A percentile compares a stretch with the other conserved stretches of the same genome.
These are phyloP conservation scores for Hirtodrosophila duncani DNA, from an alignment of 2,888 invertebrate species.

Conservation along the genomic window DNA sequence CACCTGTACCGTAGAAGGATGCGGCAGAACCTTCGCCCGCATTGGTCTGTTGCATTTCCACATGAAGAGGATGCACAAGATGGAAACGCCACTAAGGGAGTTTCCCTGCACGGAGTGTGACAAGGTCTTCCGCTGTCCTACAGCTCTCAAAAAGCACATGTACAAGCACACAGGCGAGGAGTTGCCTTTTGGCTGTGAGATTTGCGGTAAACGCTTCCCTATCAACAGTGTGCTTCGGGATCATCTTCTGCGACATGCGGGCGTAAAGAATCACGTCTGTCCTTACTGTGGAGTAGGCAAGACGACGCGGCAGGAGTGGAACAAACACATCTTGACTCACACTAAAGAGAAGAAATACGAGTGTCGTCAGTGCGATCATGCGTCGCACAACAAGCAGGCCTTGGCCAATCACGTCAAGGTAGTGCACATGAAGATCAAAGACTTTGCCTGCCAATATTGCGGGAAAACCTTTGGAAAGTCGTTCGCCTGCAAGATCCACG, in stretches of 20 bases:
- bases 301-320: constrained; percentile 75
- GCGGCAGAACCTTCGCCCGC: constrained; percentile 64
- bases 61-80: constrained; percentile 64
- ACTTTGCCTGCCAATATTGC: constrained; percentile 75
- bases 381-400: constrained; percentile 75
- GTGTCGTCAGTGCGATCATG: constrained; percentile 71
- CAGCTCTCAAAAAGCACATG: constrained; percentile 75
- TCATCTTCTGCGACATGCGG: constrained; percentile 75
- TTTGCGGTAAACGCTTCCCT: constrained; percentile 74
- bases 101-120: constrained; percentile 74
- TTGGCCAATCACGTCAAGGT: constrained; percentile 73
- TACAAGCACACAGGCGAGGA: constrained; percentile 75
- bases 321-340: constrained; percentile 74
- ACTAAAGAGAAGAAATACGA: constrained; percentile 74
- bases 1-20: constrained; percentile 70
- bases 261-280: constrained; percentile 76
- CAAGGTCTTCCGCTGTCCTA: constrained; percentile 74
- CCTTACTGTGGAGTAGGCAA: constrained; percentile 76
- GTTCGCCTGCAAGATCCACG: constrained; percentile 74
- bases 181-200: constrained; percentile 72
- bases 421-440: constrained; percentile 74
- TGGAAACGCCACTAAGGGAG: constrained; percentile 53
- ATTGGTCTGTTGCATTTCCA: constrained; percentile 71
- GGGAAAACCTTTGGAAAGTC: constrained; percentile 75
- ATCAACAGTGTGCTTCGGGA: constrained; percentile 75